These are phyloP conservation scores for Piscicola geometra DNA, from an alignment of 2,888 invertebrate genomes.

Conservation along the genomic window DNA sequence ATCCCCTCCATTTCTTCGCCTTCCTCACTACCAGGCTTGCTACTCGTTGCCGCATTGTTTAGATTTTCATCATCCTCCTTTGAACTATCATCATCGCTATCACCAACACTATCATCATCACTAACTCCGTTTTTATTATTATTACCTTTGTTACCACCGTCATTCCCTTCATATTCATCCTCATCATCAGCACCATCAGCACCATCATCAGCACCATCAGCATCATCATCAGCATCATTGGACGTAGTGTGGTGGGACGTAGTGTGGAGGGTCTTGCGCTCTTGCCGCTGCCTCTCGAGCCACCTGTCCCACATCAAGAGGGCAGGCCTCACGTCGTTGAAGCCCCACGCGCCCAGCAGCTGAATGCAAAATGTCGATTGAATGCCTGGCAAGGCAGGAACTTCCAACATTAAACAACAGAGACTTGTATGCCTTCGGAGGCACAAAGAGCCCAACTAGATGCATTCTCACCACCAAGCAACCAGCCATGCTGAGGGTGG, in stretches of 20 bases:
- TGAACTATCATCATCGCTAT: not conserved
- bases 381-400: too few relatives aligned
- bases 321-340: not conserved
- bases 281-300: not conserved
- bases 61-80: conserved; percentile 2
- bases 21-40: not conserved
- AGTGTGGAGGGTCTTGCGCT: not conserved
- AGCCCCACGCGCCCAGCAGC: not conserved
- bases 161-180: not conserved
- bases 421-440: too few relatives aligned
- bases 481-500: too few relatives aligned
- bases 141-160: not conserved
- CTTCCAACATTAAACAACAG: too few relatives aligned
- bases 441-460: too few relatives aligned
- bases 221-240: not conserved
- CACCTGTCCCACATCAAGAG: not conserved
- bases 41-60: not conserved
- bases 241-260: not conserved
- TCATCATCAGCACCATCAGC: not conserved
- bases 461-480: too few relatives aligned
- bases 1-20: not conserved
- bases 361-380: too few relatives aligned
- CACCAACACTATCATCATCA: not conserved
- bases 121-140: not conserved
- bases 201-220: not conserved